phyloP scores from a whole-genome alignment of 2,797 vertebrate genomes.

The Microctenopoma lineatum region DNA sequence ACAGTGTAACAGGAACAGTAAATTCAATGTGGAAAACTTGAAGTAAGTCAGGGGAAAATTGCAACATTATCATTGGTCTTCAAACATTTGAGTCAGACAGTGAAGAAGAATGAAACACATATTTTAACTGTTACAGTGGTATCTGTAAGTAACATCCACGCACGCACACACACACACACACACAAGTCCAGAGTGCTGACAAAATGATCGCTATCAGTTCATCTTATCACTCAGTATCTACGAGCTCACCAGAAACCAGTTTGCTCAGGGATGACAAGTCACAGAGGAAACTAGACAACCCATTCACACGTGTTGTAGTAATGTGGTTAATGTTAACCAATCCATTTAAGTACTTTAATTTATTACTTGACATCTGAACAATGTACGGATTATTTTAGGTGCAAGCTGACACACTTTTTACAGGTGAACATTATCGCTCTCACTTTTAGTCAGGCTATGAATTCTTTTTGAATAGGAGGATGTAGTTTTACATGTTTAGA shows the following conservation, averaged over 20 bases:
- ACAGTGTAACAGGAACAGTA: neutral
- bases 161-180: no score
- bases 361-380: no score
- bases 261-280: neutral
- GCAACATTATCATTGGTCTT: neutral
- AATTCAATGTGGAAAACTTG: neutral
- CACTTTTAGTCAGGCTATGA: no score
- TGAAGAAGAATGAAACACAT: neutral
- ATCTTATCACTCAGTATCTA: no score
- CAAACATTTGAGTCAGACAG: neutral
- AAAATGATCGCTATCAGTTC: neutral
- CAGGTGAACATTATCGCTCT: no score
- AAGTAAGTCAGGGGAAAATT: constrained; percentile 4
- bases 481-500: neutral
- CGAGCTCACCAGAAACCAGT: neutral
- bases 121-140: neutral
- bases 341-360: no score
- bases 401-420: no score
- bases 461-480: neutral
- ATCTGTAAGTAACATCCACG: neutral
- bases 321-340: no score
- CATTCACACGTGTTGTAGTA: neutral
- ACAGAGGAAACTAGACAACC: neutral
- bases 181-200: neutral
- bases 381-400: no score